Evolutionary conservation across 2,888 invertebrate genomes (phyloP).

Genomic region (Dolichomitus sp.): DNA sequence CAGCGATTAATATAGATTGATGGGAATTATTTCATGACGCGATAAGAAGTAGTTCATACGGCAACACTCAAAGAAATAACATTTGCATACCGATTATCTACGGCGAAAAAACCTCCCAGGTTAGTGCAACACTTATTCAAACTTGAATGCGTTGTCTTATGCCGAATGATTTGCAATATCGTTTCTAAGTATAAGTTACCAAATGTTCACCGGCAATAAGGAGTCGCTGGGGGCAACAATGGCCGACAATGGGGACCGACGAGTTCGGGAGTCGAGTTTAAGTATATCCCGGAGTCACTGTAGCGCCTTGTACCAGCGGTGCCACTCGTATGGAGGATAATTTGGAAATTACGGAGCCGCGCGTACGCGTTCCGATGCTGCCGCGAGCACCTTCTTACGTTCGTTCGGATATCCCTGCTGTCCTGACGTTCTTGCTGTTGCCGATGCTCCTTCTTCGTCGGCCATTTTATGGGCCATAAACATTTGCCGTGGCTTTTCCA

Average conservation of each 20-base stretch:
- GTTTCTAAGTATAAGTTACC: constrained; percentile 46
- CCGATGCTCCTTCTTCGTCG: constrained; percentile 66
- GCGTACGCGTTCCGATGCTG: constrained; percentile 62
- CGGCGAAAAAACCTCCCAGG: not conserved
- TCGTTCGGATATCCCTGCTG: constrained; percentile 66
- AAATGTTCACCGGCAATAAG: constrained; percentile 15
- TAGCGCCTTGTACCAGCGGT: constrained; percentile 37
- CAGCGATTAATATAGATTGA: not conserved
- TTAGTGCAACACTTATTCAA: constrained; percentile 3
- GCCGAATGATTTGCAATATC: constrained; percentile 21
- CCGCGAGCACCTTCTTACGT: constrained; percentile 67
- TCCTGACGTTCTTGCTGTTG: constrained; percentile 59
- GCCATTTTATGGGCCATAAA: constrained; percentile 74
- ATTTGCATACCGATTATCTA: constrained; percentile 6
- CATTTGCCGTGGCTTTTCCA: constrained; percentile 71
- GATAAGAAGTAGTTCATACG: not conserved
- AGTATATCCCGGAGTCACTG: constrained; percentile 48
- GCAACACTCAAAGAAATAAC: constrained; percentile 3
- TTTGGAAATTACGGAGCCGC: constrained; percentile 71
- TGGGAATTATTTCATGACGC: not conserved
- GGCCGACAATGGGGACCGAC: constrained; percentile 52
- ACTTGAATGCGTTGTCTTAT: constrained; percentile 13
- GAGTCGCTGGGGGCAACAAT: constrained; percentile 39
- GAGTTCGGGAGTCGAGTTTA: constrained; percentile 46
- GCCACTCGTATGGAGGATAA: constrained; percentile 58